Conservation (phyloP, 1,140 invertebrate species). For the Cataglyphis hispanica region DNA sequence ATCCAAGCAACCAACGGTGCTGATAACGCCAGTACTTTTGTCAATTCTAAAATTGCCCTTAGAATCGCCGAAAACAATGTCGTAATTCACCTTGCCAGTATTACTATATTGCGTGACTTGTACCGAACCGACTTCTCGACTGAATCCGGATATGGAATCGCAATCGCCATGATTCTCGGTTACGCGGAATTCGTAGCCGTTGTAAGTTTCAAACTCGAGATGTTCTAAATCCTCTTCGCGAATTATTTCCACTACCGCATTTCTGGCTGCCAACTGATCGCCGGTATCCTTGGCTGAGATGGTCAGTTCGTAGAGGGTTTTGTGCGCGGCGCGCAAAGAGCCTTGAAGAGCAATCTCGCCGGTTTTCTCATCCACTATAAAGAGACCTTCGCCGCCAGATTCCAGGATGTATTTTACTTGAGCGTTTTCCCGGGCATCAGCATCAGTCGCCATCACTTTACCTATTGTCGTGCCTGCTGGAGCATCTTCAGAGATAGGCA, state of each 20-base stretch:
- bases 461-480: slow-evolving; percentile 89
- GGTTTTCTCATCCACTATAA: slow-evolving; percentile 91
- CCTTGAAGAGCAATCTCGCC: slow-evolving; percentile 91
- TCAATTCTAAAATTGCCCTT: slow-evolving; percentile 93
- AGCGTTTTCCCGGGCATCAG: slow-evolving; percentile 94
- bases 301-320: slow-evolving; percentile 90
- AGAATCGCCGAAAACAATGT: slow-evolving; percentile 94
- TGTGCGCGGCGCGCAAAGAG: slow-evolving; percentile 88
- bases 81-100: slow-evolving; percentile 89
- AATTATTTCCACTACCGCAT: slow-evolving; percentile 94
- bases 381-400: slow-evolving; percentile 92
- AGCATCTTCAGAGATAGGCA: slow-evolving; percentile 89
- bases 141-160: slow-evolving; percentile 87
- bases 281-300: slow-evolving; percentile 93
- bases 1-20: slow-evolving; percentile 93
- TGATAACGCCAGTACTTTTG: slow-evolving; percentile 92
- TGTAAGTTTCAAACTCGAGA: slow-evolving; percentile 91
- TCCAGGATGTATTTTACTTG: slow-evolving; percentile 92
- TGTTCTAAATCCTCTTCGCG: slow-evolving; percentile 90
- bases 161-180: slow-evolving; percentile 92
- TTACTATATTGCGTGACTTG: slow-evolving; percentile 87
- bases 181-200: slow-evolving; percentile 93
- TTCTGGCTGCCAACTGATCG: slow-evolving; percentile 89
- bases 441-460: slow-evolving; percentile 92
- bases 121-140: slow-evolving; percentile 92